Base-by-base conservation (phyloP, 2,797 vertebrate genomes). In the Gila robusta region DNA sequence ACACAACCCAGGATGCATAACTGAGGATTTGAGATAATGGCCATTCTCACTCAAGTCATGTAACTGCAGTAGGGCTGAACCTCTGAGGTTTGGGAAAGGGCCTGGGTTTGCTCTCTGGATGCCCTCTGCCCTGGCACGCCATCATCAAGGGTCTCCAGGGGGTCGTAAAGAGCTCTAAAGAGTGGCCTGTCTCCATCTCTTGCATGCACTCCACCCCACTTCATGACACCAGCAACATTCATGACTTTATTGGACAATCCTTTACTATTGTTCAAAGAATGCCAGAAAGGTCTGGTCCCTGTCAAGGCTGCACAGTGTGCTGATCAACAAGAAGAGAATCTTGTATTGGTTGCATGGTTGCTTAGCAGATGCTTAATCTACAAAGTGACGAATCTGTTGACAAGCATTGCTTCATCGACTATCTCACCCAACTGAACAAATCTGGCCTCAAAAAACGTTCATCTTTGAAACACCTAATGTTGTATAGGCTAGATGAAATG, bases 101-200 rank as follows among this genome's bases (percentile, higher is more conserved):
- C 81, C 88, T 92, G 89, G 41, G 76, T 92, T 90, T 90, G 88
- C 89, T 92, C 90, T 89, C 81, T 64, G 67, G 39, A 76, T 90
- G 87, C 89, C 89, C 87, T 90, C 88, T 89, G 91, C 87, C 86
- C 87, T 71, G 26, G 84, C 82, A 78, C 66, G 54, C 85, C 71
- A 85, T 82, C 83, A 87, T 83, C 87, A 86, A 83, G 84, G 64
- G 83, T 89, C 91, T 89, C 88, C 37, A 23, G 89, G 86, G 84
- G 70, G 80, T 79, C 19, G 49, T 88, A 90, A 91, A 85, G 79
- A 73, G 80, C 72, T 83, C 86, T 85, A 79, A 86, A 76, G 49
- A 88, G 81, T 85, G 66, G 72, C 74, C 81, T 80, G 41, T 76
- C 62, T 79, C 77, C 79, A 41, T 84, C 62, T 52, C 62, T 62